Evolutionary conservation across 2,113 vertebrate genomes (phyloP).

Genomic region (Ameiurus melas): DNA sequence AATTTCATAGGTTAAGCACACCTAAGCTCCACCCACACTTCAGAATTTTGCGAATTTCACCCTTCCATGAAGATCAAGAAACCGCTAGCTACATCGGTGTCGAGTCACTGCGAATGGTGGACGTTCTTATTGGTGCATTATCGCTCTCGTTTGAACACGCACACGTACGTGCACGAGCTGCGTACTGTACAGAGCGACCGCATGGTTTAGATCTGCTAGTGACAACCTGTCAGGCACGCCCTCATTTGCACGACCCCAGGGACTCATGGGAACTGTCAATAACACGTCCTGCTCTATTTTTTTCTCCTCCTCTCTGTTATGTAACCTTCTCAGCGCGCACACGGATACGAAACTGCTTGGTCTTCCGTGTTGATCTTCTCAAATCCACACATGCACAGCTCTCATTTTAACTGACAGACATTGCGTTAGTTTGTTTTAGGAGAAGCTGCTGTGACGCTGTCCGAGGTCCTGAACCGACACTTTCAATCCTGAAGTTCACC

Average conservation of each 20-base stretch:
- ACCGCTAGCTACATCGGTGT: not conserved
- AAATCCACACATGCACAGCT: not conserved
- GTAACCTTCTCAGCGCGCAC: not conserved
- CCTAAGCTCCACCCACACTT: not conserved
- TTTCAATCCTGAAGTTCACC: not conserved
- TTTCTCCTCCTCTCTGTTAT: not conserved
- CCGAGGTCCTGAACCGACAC: constrained; percentile 24
- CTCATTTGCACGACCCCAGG: constrained; percentile 9
- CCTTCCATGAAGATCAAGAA: not conserved
- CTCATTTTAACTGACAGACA: not conserved
- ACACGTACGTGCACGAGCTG: not conserved
- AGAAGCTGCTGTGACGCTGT: not conserved
- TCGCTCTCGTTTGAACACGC: not conserved
- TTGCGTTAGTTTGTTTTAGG: too few relatives aligned
- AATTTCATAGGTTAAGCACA: not conserved
- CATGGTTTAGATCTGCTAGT: not conserved
- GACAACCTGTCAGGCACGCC: not conserved
- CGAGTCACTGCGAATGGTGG: not conserved
- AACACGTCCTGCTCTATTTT: not conserved
- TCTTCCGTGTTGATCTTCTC: not conserved
- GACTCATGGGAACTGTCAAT: constrained; percentile 19
- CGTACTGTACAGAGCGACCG: not conserved
- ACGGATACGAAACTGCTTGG: not conserved
- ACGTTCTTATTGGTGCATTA: not conserved
- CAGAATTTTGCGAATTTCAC: not conserved